phyloP scores from a whole-genome alignment of 2,888 invertebrate species.

The Watsonalla binaria region DNA sequence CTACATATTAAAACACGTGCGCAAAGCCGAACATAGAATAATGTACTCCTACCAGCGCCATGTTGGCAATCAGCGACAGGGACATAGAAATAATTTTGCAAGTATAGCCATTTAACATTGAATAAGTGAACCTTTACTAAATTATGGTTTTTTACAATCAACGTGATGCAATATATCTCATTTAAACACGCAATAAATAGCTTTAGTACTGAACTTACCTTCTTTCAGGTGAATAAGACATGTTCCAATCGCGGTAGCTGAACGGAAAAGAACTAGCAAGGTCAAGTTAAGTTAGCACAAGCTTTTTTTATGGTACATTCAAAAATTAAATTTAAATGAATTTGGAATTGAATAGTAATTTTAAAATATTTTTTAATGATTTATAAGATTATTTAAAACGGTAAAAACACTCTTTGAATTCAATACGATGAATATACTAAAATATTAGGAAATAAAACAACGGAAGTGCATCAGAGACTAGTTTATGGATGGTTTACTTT shows the following conservation, averaged over 20 bases:
- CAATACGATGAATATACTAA: conserved; percentile 39
- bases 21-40: conserved; percentile 51
- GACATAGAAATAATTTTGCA: conserved; percentile 42
- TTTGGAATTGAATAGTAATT: conserved; percentile 17
- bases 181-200: conserved; percentile 36
- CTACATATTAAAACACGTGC: conserved; percentile 61
- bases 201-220: conserved; percentile 82
- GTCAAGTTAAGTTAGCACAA: conserved; percentile 75
- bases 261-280: conserved; percentile 84
- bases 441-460: conserved; percentile 53
- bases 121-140: conserved; percentile 10
- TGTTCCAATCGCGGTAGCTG: conserved; percentile 88
- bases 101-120: conserved; percentile 26
- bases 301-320: conserved; percentile 46
- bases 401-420: conserved; percentile 23
- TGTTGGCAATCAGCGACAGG: conserved; percentile 76
- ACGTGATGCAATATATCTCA: conserved; percentile 25
- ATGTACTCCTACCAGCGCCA: conserved; percentile 72
- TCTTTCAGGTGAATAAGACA: conserved; percentile 89
- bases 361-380: conserved; percentile 42
- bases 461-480: conserved; percentile 54
- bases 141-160: conserved; percentile 9
- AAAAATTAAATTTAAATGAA: conserved; percentile 5
- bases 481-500: conserved; percentile 10
- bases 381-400: conserved; percentile 33